Base-by-base conservation (phyloP, 2,797 vertebrate species). In the Corythornis leucogaster region DNA sequence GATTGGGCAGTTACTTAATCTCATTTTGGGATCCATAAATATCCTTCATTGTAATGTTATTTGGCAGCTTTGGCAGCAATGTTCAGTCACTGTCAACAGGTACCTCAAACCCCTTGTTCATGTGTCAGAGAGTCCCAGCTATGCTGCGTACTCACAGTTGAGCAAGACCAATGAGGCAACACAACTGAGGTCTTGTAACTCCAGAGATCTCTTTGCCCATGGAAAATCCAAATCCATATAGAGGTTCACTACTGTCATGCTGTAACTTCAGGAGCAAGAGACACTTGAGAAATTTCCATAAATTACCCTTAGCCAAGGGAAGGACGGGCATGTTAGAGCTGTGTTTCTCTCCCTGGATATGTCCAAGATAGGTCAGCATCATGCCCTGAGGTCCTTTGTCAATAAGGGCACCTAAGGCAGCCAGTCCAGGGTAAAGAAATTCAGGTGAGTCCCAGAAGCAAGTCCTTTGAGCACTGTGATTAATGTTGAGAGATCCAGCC, bases 1-100 rank as follows among this genome's bases (percentile, higher is more conserved):
- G 58, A 43, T 74, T 35, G 31, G 58, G 54, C 33, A 19, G 30
- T 80, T 92, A 68, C 46, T 83, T 83, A 88, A 76, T 94, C 61
- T 89, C 51, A 48, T 19, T 4, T 11, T 48, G 19, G 14, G 35
- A 6, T 6, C 50, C 43, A 54, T 71, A 78, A 90, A 90, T 92
- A 90, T 80, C 28, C 15, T 35, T 38, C 2, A 2, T 38, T 64
- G 45, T 35, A 74, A 42, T 55, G 75, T 46, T 74, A 61, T 85
- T 87, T 77, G 50, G 26, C 54, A 78, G 17, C 26, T 87, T 30
- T 87, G 71, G 43, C 42, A 87, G 64, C 18, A 21, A 30, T 51
- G 61, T 50, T 92, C 61, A 53, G 26, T 61, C 75, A 74, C 54
- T 61, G 61, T 30, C 84, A 81, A 17, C 8, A 45, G 30, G 26